Percentiles rank a stretch among this genome's conserved stretches.
These are phyloP conservation scores for Spisula subtruncata DNA, from an alignment of 2,888 invertebrate species.

Conservation along the genomic window DNA sequence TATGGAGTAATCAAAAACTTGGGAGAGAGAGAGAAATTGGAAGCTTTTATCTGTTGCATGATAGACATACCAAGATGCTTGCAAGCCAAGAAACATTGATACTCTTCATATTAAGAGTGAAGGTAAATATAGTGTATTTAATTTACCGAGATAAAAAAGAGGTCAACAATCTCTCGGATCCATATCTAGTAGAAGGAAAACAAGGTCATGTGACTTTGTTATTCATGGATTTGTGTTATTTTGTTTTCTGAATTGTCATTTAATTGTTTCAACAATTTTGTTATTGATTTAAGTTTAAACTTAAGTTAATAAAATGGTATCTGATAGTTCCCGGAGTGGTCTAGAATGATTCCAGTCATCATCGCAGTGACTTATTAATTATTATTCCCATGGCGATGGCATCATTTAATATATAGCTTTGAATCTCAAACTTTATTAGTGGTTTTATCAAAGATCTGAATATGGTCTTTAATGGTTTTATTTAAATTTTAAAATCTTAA, in stretches of 20 bases:
- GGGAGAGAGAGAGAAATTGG: neutral
- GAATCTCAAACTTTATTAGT: no score
- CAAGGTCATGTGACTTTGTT: neutral
- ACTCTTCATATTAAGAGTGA: neutral
- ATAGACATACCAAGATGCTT: neutral
- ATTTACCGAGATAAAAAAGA: neutral
- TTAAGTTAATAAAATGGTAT: neutral
- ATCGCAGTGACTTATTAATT: no score
- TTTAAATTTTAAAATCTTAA: no score
- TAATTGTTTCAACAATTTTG: neutral
- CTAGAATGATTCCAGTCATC: neutral
- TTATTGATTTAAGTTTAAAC: neutral
- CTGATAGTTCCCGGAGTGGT: neutral
- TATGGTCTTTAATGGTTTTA: no score
- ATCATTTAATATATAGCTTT: no score
- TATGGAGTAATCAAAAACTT: neutral
- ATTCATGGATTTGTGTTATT: neutral
- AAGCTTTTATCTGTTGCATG: constrained; percentile 15
- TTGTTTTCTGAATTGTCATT: no score
- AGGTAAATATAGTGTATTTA: neutral
- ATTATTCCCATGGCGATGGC: neutral
- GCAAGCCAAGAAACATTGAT: neutral
- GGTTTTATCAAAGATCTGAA: no score
- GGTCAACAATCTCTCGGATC: neutral
- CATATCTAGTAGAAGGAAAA: neutral